These are phyloP conservation scores for Oriolus oriolus DNA, from an alignment of 2,113 vertebrate species.

Conservation along the genomic window DNA sequence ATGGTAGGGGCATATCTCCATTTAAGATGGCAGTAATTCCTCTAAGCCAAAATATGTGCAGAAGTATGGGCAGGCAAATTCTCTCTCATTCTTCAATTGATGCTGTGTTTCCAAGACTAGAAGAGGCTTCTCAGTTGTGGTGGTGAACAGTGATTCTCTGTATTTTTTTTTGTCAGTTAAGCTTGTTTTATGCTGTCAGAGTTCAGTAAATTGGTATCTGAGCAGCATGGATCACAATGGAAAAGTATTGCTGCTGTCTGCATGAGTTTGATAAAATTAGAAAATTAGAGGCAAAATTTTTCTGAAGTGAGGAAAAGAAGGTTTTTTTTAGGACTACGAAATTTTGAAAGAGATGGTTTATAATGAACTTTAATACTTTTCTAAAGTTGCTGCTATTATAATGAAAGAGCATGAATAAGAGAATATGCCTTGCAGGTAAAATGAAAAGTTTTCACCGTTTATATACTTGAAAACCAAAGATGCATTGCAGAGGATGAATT, in stretches of 20 bases:
- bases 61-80: neutral
- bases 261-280: neutral
- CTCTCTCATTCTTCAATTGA: neutral
- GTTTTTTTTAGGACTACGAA: neutral
- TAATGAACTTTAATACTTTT: conserved; percentile 36
- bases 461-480: conserved; percentile 32
- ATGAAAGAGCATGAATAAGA: conserved; percentile 45
- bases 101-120: neutral
- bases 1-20: neutral
- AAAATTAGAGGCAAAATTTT: neutral
- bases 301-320: neutral
- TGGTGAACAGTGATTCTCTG: neutral
- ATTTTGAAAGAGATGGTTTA: conserved; percentile 15
- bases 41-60: neutral
- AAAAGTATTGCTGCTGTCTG: neutral
- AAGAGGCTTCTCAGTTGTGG: neutral
- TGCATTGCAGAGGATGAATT: conserved; percentile 23
- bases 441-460: neutral
- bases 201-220: neutral
- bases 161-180: neutral
- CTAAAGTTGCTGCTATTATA: conserved; percentile 31
- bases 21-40: neutral
- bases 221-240: neutral
- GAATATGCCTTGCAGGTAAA: conserved; percentile 58
- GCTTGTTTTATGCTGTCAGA: conserved; percentile 12